Evolutionary conservation across 35 echinoderm and acorn worm species (phyloP).

Genomic region (Diadema setosum): DNA sequence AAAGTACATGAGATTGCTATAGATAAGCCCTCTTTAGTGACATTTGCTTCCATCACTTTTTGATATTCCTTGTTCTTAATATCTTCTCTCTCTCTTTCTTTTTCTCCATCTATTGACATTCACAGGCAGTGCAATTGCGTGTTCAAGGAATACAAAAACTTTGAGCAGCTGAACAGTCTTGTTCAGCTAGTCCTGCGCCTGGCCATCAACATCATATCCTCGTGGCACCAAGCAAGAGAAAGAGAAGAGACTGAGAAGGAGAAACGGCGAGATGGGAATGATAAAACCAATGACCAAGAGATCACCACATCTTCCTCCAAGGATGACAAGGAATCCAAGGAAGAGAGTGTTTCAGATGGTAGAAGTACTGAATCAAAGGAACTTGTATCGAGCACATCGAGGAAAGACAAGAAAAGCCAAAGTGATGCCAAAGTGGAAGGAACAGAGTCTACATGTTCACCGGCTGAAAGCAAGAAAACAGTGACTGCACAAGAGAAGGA

Average conservation of each 20-base stretch:
- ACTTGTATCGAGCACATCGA: neutral
- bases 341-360: neutral
- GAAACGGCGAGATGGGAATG: neutral
- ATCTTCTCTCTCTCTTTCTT: no score
- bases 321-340: neutral
- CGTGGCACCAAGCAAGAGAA: conserved; percentile 5
- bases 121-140: conserved; percentile 75
- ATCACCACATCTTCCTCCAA: neutral
- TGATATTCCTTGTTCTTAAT: no score
- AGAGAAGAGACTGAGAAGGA: neutral
- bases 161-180: conserved; percentile 70
- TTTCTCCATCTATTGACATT: no score
- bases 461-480: neutral
- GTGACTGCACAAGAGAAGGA: neutral
- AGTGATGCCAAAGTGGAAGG: neutral
- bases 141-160: conserved; percentile 79
- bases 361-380: neutral
- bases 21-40: neutral
- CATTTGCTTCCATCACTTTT: no score
- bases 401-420: neutral
- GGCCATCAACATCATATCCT: conserved; percentile 60
- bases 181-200: conserved; percentile 63
- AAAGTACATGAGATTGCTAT: neutral
- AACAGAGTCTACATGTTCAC: neutral
- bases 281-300: neutral